Base-by-base conservation (phyloP, 2,888 invertebrate genomes). In the Anoncus sp. region DNA sequence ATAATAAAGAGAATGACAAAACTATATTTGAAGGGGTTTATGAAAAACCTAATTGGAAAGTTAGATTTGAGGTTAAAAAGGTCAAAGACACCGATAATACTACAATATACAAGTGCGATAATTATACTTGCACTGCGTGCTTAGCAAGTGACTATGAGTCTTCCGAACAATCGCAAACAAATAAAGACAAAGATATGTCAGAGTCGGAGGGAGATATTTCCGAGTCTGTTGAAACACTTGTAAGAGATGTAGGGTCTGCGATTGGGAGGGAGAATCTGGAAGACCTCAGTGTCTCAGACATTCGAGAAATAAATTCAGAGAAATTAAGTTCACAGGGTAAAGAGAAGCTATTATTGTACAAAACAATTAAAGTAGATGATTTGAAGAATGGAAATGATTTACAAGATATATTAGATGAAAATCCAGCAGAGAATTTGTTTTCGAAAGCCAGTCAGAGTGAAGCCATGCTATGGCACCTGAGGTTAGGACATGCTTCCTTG, bases 401-500 rank as follows among this genome's bases (percentile, higher is more conserved):
- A 40, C 27, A 70, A 60, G 66, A 65, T 18, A 43, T 67, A 14
- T n/a, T 40, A 16, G 22, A 38, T n/a, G 49, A 35, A 16, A 60
- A 66, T 49, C 53, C 65, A 24, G 49, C 38, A 16, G 66, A 67
- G 43, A 38, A 22, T 27, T 40, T 27, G 7, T n/a, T n/a, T n/a
- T n/a, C 3, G 31, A 27, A 35, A 53, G 18, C 10, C 53, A 14
- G 62, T 53, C 43, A 62, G 31, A 66, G 75, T 38, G 43, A 75
- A 12, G 74, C 73, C 9, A 78, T 81, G 78, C 18, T 82, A 55
- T 82, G 82, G 81, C 82, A 81, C 18, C 55, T 78, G 4, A 72
- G 82, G 16, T 22, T 82, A 22, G 80, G 80, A n/a, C 78, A 78
- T 71, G 82, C 82, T 22, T 85, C 83, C 1, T 22, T 84, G 4